Base-by-base conservation (phyloP, 2,113 vertebrate genomes). In the Machaerirhynchus nigripectus region DNA sequence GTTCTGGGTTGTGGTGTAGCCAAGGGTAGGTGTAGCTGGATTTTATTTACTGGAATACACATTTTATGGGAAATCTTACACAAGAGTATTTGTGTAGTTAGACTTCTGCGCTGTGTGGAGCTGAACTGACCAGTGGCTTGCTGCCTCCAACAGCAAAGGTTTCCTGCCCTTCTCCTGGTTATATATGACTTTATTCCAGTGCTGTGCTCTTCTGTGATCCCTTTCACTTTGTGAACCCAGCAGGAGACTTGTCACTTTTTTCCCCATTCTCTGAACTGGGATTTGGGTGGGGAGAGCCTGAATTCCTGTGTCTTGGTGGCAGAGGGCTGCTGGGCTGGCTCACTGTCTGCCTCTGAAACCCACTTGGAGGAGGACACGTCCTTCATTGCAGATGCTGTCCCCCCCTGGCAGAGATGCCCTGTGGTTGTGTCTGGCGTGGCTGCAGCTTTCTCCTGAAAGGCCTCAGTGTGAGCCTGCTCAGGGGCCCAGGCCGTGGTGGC, bases 81-180 rank as follows among this genome's bases (percentile, higher is more conserved):
- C 37, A 56, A 46, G n/a, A 68, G 16, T 60, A 37, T 60, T 55
- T 85, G 21, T 3, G 4, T 81, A 81, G 46, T 64, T 87, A 16
- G 33, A 57, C 39, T 84, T 82, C 15, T 46, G 37, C 24, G 23
- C 76, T 61, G 17, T 40, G 26, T 71, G 74, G 30, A 89, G 46
- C 71, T 83, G 61, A 79, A 71, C 65, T 64, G 78, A 63, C 56
- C 56, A 35, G 20, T 37, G 71, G 22, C 65, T 82, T 68, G 21
- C 40, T 65, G 67, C 53, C 57, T 83, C 49, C 79, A 71, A 49
- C 40, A 69, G 67, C 76, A 53, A 49, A 83, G 39, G n/a, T 50
- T 94, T 90, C 46, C 71, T 89, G 50, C 46, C 63, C 69, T 89
- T 92, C 67, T 96, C 42, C 67, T 65, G 40, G 16, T 82, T 75